phyloP scores from a whole-genome alignment of 1,140 invertebrate genomes.

The Aphidius gifuensis region DNA sequence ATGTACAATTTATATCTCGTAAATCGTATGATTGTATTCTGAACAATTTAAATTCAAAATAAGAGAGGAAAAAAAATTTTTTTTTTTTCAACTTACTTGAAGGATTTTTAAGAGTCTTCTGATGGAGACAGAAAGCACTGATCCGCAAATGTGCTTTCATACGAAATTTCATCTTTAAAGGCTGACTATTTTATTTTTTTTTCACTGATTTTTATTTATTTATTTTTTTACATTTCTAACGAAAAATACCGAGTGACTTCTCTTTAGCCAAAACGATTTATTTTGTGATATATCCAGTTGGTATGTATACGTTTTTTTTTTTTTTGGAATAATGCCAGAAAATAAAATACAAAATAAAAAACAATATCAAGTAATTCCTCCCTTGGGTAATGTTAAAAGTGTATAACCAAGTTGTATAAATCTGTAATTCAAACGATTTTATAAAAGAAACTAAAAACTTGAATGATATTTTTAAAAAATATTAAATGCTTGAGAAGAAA shows the following conservation, averaged over 20 bases:
- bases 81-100: too few relatives aligned
- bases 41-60: not conserved
- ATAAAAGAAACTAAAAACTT: too few relatives aligned
- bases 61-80: not conserved
- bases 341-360: too few relatives aligned
- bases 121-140: constrained; percentile 8
- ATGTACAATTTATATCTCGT: too few relatives aligned
- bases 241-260: not conserved
- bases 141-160: constrained; percentile 11
- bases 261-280: constrained; percentile 16
- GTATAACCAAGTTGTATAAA: too few relatives aligned
- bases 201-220: constrained; percentile 1
- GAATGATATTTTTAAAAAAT: too few relatives aligned
- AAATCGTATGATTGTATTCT: not conserved
- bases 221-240: not conserved
- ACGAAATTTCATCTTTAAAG: not conserved
- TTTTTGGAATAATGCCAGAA: not conserved
- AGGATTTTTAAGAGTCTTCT: constrained; percentile 1
- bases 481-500: too few relatives aligned
- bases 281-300: constrained; percentile 4
- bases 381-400: too few relatives aligned
- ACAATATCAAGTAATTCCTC: too few relatives aligned
- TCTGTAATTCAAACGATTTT: too few relatives aligned
- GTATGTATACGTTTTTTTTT: not conserved
- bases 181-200: not conserved